Conservation (phyloP, 2,113 vertebrate species). For the Bombycilla garrulus region DNA sequence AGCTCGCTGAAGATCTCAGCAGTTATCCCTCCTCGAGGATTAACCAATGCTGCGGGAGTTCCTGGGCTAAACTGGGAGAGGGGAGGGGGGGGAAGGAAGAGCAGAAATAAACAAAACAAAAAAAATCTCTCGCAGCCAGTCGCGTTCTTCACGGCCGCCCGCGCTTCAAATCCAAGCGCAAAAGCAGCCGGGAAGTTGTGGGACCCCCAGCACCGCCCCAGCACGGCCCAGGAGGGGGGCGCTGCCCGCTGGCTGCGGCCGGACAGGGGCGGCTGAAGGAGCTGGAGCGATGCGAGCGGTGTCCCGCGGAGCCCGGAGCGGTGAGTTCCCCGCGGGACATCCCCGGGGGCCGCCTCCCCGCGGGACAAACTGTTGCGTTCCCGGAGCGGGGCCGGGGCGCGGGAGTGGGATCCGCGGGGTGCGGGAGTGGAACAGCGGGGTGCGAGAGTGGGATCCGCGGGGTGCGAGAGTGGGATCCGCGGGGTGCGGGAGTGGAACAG, state of each 20-base stretch:
- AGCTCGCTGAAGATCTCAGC: not conserved
- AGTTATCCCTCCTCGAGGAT: not conserved
- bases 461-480: no score
- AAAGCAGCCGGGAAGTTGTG: not conserved
- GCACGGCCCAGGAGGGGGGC: not conserved
- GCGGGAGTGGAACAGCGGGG: not conserved
- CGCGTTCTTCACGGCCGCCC: not conserved
- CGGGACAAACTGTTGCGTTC: not conserved
- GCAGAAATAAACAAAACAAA: not conserved
- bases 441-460: no score
- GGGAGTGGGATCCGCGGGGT: not conserved
- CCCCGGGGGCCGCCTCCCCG: not conserved
- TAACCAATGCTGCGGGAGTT: not conserved
- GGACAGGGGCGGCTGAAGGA: not conserved
- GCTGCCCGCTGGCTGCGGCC: not conserved
- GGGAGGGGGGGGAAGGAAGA: slow-evolving; percentile 14
- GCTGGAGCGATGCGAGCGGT: no score
- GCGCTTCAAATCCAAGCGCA: not conserved
- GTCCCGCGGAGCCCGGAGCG: not conserved
- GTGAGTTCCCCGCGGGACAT: not conserved
- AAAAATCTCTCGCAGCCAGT: not conserved
- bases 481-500: no score
- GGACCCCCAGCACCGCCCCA: fast-evolving
- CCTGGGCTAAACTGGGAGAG: not conserved
- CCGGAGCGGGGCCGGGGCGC: not conserved